Evolutionary conservation across 2,797 vertebrate genomes (phyloP).

Genomic region (Chloroceryle amazona): DNA sequence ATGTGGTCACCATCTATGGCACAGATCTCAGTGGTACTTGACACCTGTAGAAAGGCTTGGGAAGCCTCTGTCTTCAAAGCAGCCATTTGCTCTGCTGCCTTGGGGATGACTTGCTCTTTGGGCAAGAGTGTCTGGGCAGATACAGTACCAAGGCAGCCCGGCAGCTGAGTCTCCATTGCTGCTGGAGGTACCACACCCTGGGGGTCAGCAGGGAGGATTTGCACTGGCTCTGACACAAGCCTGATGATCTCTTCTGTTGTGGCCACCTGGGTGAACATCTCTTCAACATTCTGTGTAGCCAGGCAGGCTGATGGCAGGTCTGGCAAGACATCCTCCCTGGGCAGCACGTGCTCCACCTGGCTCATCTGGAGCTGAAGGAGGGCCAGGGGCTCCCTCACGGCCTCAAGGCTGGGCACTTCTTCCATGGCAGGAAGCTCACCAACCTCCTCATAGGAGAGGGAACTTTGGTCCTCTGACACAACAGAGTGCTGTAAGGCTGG

Average conservation of each 20-base stretch:
- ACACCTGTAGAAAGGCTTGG: conserved; percentile 82
- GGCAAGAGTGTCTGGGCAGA: conserved; percentile 81
- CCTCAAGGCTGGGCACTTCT: conserved; percentile 59
- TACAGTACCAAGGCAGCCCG: conserved; percentile 80
- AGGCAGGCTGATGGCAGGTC: conserved; percentile 70
- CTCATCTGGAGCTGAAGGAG: conserved; percentile 80
- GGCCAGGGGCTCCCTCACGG: conserved; percentile 72
- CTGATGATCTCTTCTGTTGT: conserved; percentile 81
- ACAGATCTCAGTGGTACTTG: conserved; percentile 79
- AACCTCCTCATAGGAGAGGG: conserved; percentile 77
- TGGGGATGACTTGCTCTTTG: conserved; percentile 82
- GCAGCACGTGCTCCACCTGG: conserved; percentile 75
- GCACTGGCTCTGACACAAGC: conserved; percentile 81
- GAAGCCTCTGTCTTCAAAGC: conserved; percentile 86
- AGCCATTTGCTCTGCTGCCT: conserved; percentile 80
- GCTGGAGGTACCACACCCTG: conserved; percentile 73
- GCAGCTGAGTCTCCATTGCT: conserved; percentile 77
- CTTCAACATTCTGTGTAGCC: conserved; percentile 83
- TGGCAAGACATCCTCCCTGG: conserved; percentile 85
- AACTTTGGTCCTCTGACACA: conserved; percentile 80
- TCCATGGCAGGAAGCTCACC: conserved; percentile 74
- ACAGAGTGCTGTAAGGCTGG: conserved; percentile 81
- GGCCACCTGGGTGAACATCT: conserved; percentile 75
- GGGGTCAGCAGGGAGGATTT: conserved; percentile 77
- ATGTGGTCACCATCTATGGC: conserved; percentile 80